A percentile compares a stretch with the other conserved stretches of the same genome.
Conservation (phyloP, 2,888 invertebrate species). For the Globia sparganii region DNA sequence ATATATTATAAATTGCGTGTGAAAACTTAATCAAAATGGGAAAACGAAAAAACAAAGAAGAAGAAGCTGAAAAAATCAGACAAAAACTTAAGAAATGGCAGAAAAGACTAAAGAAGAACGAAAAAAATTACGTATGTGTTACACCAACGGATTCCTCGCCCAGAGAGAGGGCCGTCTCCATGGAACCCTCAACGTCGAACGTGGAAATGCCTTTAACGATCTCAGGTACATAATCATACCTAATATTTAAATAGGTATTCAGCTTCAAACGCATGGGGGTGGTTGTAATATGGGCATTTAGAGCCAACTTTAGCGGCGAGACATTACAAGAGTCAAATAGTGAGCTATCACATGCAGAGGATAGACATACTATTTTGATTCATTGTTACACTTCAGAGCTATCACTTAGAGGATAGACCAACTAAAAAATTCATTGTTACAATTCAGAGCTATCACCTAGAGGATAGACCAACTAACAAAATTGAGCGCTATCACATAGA, state of each 20-base stretch:
- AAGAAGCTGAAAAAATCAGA: constrained; percentile 1
- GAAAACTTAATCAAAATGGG: neutral
- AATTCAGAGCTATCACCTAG: too few species aligned
- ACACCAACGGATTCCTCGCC: neutral
- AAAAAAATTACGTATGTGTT: neutral
- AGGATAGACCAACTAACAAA: too few species aligned
- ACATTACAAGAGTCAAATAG: constrained; percentile 1
- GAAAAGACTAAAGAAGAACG: neutral
- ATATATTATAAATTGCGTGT: neutral
- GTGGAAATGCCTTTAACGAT: neutral
- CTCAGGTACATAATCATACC: neutral
- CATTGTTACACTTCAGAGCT: neutral
- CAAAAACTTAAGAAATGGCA: neutral
- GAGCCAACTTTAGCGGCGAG: neutral
- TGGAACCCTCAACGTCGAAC: neutral
- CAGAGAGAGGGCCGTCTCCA: neutral
- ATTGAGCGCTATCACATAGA: neutral
- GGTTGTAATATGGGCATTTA: neutral
- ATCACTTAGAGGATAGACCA: constrained; percentile 1
- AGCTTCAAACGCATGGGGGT: constrained; percentile 11
- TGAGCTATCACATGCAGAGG: constrained; percentile 6
- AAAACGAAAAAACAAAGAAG: neutral
- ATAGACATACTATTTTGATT: constrained; percentile 8
- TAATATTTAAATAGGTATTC: neutral
- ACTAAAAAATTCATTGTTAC: too few species aligned